phyloP scores from a whole-genome alignment of 2,113 vertebrate species.

The Panurus biarmicus region DNA sequence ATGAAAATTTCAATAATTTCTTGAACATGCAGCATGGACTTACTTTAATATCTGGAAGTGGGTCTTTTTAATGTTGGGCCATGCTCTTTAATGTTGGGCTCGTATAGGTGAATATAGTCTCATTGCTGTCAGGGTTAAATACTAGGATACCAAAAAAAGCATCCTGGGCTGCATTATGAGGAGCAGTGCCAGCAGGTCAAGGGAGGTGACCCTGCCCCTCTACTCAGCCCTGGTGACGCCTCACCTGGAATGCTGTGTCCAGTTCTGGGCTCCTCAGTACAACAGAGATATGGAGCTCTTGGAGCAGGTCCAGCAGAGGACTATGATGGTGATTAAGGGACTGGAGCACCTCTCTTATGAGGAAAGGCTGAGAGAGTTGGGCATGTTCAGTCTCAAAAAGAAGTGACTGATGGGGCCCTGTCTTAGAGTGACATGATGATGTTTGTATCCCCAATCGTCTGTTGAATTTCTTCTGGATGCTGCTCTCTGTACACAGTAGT shows the following conservation, averaged over 20 bases:
- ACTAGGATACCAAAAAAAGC: neutral
- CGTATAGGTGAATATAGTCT: neutral
- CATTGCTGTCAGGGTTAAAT: neutral
- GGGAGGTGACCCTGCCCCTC: neutral
- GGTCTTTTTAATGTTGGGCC: neutral
- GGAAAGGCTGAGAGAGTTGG: neutral
- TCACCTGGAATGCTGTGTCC: neutral
- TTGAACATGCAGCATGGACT: neutral
- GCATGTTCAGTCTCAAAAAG: neutral
- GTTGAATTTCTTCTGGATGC: too few species aligned
- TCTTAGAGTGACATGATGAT: too few species aligned
- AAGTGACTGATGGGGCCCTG: neutral
- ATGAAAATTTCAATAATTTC: neutral
- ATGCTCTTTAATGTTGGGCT: neutral
- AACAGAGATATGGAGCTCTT: neutral
- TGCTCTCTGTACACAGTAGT: too few species aligned
- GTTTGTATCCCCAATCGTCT: too few species aligned
- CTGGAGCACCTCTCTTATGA: neutral
- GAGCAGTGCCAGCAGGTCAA: neutral
- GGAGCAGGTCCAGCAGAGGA: rapidly evolving
- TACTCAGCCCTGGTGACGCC: neutral
- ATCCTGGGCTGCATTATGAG: neutral
- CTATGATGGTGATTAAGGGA: neutral
- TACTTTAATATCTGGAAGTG: neutral
- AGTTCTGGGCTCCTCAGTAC: neutral